A percentile compares a stretch with the other conserved stretches of the same genome.
Evolutionary conservation across 2,797 vertebrate genomes (phyloP).

Genomic region (Sebastes kiyomatsui): DNA sequence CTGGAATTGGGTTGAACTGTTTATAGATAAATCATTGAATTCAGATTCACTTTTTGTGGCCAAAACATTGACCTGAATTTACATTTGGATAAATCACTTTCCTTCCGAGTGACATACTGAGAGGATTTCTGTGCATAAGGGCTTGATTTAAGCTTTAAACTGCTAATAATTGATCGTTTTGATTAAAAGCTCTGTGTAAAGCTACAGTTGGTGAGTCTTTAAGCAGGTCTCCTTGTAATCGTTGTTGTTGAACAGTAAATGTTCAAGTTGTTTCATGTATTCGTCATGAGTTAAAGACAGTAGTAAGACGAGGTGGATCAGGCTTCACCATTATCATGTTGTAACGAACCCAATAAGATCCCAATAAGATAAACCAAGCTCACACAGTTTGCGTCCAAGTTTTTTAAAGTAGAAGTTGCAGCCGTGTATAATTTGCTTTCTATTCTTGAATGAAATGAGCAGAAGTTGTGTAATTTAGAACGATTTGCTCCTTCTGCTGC

Average conservation of each 20-base stretch:
- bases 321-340: not conserved
- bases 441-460: slow-evolving; percentile 17
- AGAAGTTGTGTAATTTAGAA: slow-evolving; percentile 21
- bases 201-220: not conserved
- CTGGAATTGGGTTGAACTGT: not conserved
- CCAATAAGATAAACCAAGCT: not conserved
- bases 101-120: not conserved
- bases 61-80: too few relatives aligned
- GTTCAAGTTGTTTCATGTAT: not conserved
- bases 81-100: slow-evolving; percentile 17
- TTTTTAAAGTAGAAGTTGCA: not conserved
- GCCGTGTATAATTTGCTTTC: not conserved
- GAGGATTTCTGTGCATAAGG: not conserved
- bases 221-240: not conserved
- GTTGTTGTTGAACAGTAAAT: not conserved
- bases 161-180: not conserved
- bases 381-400: not conserved
- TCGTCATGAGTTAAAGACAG: not conserved
- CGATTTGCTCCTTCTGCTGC: slow-evolving; percentile 23
- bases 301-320: not conserved
- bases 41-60: not conserved
- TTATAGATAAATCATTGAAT: not conserved
- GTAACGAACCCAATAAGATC: not conserved
- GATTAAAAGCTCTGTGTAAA: not conserved
- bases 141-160: not conserved